Base-by-base conservation (phyloP, 2,113 vertebrate genomes). In the Chlorodrepanis virens region DNA sequence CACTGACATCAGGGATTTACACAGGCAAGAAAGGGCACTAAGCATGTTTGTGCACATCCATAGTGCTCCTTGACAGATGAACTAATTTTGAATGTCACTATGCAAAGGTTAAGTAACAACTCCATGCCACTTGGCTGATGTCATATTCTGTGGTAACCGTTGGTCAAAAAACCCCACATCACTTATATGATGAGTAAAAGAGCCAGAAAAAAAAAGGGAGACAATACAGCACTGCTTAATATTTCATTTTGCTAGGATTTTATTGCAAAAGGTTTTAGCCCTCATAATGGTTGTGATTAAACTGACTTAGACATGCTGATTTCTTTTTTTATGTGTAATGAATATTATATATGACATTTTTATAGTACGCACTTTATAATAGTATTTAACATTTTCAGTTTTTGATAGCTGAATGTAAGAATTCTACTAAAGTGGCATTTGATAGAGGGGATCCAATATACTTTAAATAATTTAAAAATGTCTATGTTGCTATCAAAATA, bases 291-390 rank as follows among this genome's bases (percentile, higher is more conserved):
- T 95, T 94, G 96, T 63, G 90, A 97, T 97, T 97, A 97, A 97
- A 97, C 83, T 96, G 97, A 97, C 94, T 97, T 94, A 97, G 95
- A 94, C 95, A 97, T 96, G 96, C 96, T 96, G 95, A 98, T 97
- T 97, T 97, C 96, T 97, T 98, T 97, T 93, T 97, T 98, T 96
- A 97, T 97, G 96, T 96, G 85, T 97, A 97, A 97, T 97, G 97
- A 98, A 97, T 98, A 98, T 97, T 97, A 96, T 96, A 97, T 95
- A 97, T 96, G 96, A 97, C 95, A 97, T 70, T 97, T 98, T 98
- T 96, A 98, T 89, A 96, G 96, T 84, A 89, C 56, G 76, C 79
- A 96, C 96, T 98, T 98, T 97, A 97, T 97, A 97, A 97, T 7
- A 93, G 94, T 93, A 95, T 97, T 98, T 97, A 97, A 97, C 84